phyloP scores from a whole-genome alignment of 2,113 vertebrate species.

The Sinocyclocheilus maitianheensis region DNA sequence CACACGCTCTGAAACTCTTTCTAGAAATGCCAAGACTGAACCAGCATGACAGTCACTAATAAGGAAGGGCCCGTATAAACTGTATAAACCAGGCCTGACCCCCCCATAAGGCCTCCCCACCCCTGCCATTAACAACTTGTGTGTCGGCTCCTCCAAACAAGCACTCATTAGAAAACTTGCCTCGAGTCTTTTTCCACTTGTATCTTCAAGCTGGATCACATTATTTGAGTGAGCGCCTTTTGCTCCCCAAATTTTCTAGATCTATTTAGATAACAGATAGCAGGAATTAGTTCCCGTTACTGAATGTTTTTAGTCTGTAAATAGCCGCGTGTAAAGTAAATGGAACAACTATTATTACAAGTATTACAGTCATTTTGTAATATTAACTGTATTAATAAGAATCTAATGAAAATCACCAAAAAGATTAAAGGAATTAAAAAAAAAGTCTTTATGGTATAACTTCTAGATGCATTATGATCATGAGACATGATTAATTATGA shows the following conservation, averaged over 20 bases:
- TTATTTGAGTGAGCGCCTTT: conserved; percentile 69
- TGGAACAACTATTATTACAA: not conserved
- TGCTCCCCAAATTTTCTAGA: conserved; percentile 64
- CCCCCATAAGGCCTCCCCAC: not conserved
- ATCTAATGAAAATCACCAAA: too few relatives aligned
- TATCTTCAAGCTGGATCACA: conserved; percentile 74
- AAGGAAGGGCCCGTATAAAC: not conserved
- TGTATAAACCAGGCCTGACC: conserved; percentile 12
- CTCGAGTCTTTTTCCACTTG: conserved; percentile 78
- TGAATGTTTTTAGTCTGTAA: conserved; percentile 47
- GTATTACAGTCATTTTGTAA: too few relatives aligned
- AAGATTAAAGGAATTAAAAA: too few relatives aligned
- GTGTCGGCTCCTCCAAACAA: conserved; percentile 66
- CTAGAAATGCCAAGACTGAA: not conserved
- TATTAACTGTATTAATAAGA: too few relatives aligned
- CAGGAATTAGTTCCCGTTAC: conserved; percentile 49
- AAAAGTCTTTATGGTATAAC: too few relatives aligned
- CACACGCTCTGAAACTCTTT: not conserved
- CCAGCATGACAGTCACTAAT: conserved; percentile 21
- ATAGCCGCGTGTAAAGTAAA: conserved; percentile 65
- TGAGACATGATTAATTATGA: too few relatives aligned
- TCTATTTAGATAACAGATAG: conserved; percentile 73
- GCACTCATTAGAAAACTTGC: conserved; percentile 74
- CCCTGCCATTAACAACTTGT: conserved; percentile 58
- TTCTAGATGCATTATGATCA: too few relatives aligned